These are phyloP conservation scores for Iguana delicatissima DNA, from an alignment of 2,797 vertebrate species.

Conservation along the genomic window DNA sequence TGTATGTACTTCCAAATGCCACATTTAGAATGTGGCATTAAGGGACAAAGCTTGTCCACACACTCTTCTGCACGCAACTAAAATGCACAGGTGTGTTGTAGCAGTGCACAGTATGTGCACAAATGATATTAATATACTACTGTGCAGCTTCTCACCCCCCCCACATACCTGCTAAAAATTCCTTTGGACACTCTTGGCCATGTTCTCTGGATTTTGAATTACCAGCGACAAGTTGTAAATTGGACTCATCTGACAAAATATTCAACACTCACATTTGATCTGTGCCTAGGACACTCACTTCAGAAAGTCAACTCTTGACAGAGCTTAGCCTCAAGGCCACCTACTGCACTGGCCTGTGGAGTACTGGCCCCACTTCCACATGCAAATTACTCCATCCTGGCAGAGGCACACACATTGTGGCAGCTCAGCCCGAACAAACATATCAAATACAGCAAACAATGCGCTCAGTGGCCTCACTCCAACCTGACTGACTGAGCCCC, in stretches of 20 bases:
- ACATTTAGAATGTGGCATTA: no score
- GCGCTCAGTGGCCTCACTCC: not conserved
- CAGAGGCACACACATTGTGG: not conserved
- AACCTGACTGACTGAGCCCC: not conserved
- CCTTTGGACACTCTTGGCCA: no score
- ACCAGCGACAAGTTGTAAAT: not conserved
- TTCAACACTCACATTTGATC: not conserved
- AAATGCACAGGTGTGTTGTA: no score
- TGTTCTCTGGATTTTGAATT: not conserved
- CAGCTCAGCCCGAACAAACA: constrained; percentile 14
- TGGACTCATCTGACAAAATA: not conserved
- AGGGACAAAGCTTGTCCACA: no score
- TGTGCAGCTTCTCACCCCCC: no score
- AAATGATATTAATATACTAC: no score
- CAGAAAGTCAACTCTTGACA: not conserved
- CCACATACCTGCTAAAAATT: no score
- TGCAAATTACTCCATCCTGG: not conserved
- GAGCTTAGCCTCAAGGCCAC: not conserved
- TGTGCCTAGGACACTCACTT: not conserved
- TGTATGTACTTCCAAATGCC: no score
- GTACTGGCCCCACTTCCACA: not conserved
- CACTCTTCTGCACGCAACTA: no score
- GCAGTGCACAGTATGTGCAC: no score
- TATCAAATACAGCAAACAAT: constrained; percentile 23
- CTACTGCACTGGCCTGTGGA: not conserved